Evolutionary conservation across 2,888 invertebrate genomes (phyloP), one percentile per base, ranked within the genome.

Genomic region (Diarsia mendica): DNA sequence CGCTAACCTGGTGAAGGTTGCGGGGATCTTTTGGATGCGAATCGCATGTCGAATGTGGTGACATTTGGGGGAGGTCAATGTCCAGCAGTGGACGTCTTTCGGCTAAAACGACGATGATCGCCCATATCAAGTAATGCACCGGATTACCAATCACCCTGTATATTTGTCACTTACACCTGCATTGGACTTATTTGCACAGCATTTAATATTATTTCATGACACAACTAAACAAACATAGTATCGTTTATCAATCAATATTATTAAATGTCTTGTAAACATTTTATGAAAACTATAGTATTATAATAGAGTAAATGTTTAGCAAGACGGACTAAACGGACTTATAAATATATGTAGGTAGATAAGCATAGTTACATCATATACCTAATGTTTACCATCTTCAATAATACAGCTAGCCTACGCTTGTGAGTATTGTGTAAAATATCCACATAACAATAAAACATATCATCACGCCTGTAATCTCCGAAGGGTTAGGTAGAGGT

Each of bases 241-340:
- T n/a, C 2, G 18, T 79, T 69, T 70, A 39, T 20, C 60, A 33
- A 76, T 76, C 78, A 76, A 79, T 61, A 79, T 67, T n/a, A 78
- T 67, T n/a, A 78, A 28, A 28, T 60, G 20, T 49, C 33, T 61
- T 53, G 70, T 48, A 51, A 61, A 78, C 68, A 78, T 48, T 28
- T 65, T 66, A 77, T 58, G 44, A 48, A 65, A 77, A 49, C 58
- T 51, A 23, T 6, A 66, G 6, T 66, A 51, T n/a, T 44, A 13
- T 44, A 11, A 13, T 44, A 11, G 2, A 15, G n/a, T 46, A 68
- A 23, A 78, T 68, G 69, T 75, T 69, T 23, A 58, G 9, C 33
- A 69, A 33, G 13, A 51, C 11, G 1, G 6, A 78, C 33, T 11
- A 61, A 67, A 60, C 15, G 13, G 48, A 75, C 55, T 49, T 49